Conservation (phyloP, 1,140 invertebrate species). For the Cepaea nemoralis region DNA sequence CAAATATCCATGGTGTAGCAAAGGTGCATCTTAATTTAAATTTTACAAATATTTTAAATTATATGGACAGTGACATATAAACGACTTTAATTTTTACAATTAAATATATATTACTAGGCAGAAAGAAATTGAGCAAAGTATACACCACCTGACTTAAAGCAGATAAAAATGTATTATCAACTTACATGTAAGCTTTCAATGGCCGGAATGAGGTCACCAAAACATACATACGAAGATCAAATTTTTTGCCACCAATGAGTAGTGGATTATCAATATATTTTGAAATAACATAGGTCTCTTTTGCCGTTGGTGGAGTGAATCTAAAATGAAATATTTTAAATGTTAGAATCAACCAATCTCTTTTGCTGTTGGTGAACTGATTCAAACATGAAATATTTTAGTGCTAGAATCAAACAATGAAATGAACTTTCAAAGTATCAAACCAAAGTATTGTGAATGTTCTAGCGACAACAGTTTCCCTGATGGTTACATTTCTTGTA, state of each 20-base stretch:
- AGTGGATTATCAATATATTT: slow-evolving; percentile 96
- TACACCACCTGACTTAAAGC: too few species aligned
- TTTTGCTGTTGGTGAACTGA: slow-evolving; percentile 69
- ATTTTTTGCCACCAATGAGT: slow-evolving; percentile 94
- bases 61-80: too few species aligned
- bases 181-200: slow-evolving; percentile 74
- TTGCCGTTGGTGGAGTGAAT: slow-evolving; percentile 69
- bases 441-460: too few species aligned
- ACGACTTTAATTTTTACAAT: neutral
- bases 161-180: slow-evolving; percentile 36
- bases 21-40: too few species aligned
- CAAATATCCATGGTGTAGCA: too few species aligned
- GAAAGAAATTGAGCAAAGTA: neutral
- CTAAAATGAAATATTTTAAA: slow-evolving; percentile 51
- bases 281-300: slow-evolving; percentile 76
- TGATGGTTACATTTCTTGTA: too few species aligned
- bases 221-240: slow-evolving; percentile 94
- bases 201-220: slow-evolving; percentile 95
- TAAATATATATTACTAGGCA: neutral
- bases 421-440: too few species aligned
- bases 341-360: slow-evolving; percentile 61
- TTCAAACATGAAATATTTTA: slow-evolving; percentile 58
- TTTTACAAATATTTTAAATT: too few species aligned
- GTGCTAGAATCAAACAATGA: too few species aligned
- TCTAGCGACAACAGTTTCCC: too few species aligned